Base-by-base conservation (phyloP, 2,888 invertebrate genomes). In the Caenorhabditis sp. region DNA sequence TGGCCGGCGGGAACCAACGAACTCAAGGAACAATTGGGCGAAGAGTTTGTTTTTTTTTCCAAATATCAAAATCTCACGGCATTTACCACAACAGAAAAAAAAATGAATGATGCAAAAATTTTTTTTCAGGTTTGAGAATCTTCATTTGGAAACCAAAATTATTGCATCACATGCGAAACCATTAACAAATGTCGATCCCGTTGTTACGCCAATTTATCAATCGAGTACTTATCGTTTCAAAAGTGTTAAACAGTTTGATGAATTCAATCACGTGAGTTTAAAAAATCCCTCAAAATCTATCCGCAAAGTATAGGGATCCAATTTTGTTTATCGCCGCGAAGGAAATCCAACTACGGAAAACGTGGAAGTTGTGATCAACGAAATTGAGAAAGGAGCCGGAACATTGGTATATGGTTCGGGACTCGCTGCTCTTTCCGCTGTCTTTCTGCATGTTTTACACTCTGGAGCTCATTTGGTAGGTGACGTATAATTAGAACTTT, bases 401-500 rank as follows among this genome's bases (percentile, higher is more conserved):
- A 73, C 77, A 0, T 61, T 82, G 10, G 31, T 75, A 14, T 81
- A 79, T 66, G 69, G 69, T 58, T 79, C 81, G 3, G 84, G 84
- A 5, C 63, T 84, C 26, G 79, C 81, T 0, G 83, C 89, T 19
- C 81, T 88, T 3, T 84, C 82, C 5, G 84, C 87, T 1, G 85
- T 87, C 5, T 81, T 89, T 10, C 67, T 88, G 31, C 82, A 84
- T 27, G 87, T 88, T 62, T 81, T 89, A 17, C 82, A 84, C 49
- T 74, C 87, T 1, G 89, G 89, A 14, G 88, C 89, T 70, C 89
- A 89, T 71, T 79, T 89, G 60, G 81, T 82, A 31, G 10, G 10
- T 6, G 10, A 6, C 10, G 53, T 2, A 31, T 6, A 31, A 31
- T 31, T 4, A 4, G 55, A 55, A 23, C 1, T 12, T 55, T 26